These are phyloP conservation scores for Omphaloscelis lunosa DNA, from an alignment of 2,888 invertebrate species.

Conservation along the genomic window DNA sequence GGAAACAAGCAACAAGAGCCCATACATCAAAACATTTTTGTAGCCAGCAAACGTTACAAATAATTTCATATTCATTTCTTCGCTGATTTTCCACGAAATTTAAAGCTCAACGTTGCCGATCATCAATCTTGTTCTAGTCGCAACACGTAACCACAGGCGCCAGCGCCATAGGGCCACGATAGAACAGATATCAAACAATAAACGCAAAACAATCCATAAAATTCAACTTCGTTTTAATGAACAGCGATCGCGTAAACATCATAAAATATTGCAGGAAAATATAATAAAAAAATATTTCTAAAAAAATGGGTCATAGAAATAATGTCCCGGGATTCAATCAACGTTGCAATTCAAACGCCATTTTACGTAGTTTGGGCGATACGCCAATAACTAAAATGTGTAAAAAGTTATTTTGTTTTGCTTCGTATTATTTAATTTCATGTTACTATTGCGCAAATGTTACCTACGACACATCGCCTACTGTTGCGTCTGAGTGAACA, in stretches of 20 bases:
- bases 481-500: constrained; percentile 52
- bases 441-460: constrained; percentile 64
- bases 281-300: constrained; percentile 61
- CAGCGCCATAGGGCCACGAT: constrained; percentile 20
- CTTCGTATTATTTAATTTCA: constrained; percentile 68
- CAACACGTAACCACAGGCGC: constrained; percentile 51
- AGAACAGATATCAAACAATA: constrained; percentile 56
- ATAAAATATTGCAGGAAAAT: constrained; percentile 66
- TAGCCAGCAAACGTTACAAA: constrained; percentile 21
- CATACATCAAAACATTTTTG: constrained; percentile 28
- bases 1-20: background rate
- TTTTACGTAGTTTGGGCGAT: constrained; percentile 60
- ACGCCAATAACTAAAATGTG: constrained; percentile 62
- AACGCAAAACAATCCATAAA: constrained; percentile 61
- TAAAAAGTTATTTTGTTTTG: constrained; percentile 64
- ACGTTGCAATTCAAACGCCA: constrained; percentile 68
- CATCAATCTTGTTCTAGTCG: constrained; percentile 55
- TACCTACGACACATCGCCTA: constrained; percentile 59
- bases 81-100: constrained; percentile 29
- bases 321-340: constrained; percentile 66
- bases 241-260: constrained; percentile 64
- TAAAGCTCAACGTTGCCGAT: constrained; percentile 26
- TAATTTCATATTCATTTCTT: constrained; percentile 43
- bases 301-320: constrained; percentile 69
- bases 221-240: constrained; percentile 58